phyloP scores from a whole-genome alignment of 1,140 invertebrate species.

The Muscidifurax raptorellus region DNA sequence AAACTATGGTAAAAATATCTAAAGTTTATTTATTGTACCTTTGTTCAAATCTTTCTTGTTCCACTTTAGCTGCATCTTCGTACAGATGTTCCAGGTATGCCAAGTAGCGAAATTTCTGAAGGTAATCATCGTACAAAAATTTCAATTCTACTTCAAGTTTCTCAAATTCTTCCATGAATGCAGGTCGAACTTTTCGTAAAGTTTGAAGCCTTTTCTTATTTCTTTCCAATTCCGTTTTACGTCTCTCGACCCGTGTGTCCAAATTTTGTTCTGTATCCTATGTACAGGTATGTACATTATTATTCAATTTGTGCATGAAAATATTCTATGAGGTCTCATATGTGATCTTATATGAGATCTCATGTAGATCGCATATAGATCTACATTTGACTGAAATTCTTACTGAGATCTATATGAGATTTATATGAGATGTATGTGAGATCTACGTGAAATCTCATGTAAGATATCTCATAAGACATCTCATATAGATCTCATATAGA shows the following conservation, averaged over 20 bases:
- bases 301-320: no score
- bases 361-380: no score
- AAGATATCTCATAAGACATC: no score
- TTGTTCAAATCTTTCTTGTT: conserved; percentile 82
- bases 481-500: no score
- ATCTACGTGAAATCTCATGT: no score
- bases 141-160: conserved; percentile 91
- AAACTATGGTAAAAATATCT: conserved; percentile 5
- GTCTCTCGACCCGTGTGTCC: conserved; percentile 94
- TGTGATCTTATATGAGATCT: no score
- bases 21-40: no score
- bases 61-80: conserved; percentile 82
- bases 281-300: no score
- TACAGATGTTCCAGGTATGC: conserved; percentile 87
- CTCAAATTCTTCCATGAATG: conserved; percentile 98
- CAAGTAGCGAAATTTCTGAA: conserved; percentile 90
- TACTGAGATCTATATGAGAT: no score
- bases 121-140: conserved; percentile 90
- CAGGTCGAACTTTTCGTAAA: conserved; percentile 96
- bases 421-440: no score
- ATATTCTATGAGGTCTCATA: no score
- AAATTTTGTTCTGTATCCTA: conserved; percentile 82
- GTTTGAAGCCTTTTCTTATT: conserved; percentile 95
- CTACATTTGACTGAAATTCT: no score
- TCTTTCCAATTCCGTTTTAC: conserved; percentile 91